Percentiles rank a stretch among this genome's conserved stretches.
phyloP scores from a whole-genome alignment of 2,797 vertebrate genomes.

The Tenualosa thibaudeaui region DNA sequence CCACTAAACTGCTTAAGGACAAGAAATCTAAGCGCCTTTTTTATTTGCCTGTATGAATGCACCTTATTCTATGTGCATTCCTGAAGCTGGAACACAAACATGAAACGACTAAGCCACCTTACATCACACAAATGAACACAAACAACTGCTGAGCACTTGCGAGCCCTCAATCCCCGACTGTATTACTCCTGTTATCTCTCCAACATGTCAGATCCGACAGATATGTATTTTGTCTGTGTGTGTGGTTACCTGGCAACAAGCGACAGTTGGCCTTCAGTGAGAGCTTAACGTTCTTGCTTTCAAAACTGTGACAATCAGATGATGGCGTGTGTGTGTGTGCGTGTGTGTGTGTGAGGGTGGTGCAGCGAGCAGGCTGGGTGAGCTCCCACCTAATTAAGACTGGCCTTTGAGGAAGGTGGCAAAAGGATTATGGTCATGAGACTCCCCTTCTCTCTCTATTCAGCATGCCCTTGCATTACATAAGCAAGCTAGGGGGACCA shows the following conservation, averaged over 20 bases:
- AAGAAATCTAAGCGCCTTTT: background rate
- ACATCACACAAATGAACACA: background rate
- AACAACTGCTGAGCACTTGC: background rate
- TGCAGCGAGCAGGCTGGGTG: background rate
- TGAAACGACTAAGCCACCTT: background rate
- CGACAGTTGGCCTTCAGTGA: conserved; percentile 59
- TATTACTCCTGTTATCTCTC: conserved; percentile 58
- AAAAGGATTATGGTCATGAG: conserved; percentile 68
- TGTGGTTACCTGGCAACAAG: conserved; percentile 63
- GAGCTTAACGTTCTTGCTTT: conserved; percentile 44
- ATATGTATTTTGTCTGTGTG: conserved; percentile 54
- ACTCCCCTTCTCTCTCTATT: conserved; percentile 39
- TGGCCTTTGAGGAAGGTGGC: conserved; percentile 60
- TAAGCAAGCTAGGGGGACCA: conserved; percentile 50
- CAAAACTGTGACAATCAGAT: conserved; percentile 56
- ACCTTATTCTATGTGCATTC: background rate
- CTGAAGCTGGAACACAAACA: background rate
- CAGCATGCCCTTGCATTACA: conserved; percentile 57
- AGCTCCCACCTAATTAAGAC: conserved; percentile 48
- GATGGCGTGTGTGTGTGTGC: conserved; percentile 3
- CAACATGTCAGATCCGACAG: conserved; percentile 56
- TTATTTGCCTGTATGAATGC: background rate
- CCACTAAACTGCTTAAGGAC: background rate
- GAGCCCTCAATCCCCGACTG: conserved; percentile 20
- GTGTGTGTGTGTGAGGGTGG: background rate